A percentile compares a stretch with the other conserved stretches of the same genome.
phyloP scores from a whole-genome alignment of 2,888 invertebrate species.

The Stegophylla sp. region DNA sequence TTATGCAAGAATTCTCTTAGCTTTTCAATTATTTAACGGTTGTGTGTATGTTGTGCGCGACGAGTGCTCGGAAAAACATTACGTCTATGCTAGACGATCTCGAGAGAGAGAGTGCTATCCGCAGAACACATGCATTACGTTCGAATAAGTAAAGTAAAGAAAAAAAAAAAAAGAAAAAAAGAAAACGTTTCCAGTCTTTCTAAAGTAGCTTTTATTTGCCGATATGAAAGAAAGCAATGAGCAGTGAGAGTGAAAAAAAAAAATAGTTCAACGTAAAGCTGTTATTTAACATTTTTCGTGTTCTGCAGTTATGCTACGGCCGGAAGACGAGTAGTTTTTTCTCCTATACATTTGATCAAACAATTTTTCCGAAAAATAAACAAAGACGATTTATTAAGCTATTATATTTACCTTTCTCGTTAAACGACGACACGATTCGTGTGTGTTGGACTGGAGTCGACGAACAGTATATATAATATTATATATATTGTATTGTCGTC shows the following conservation, averaged over 20 bases:
- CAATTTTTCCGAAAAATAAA: too few relatives aligned
- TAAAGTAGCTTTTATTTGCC: slow-evolving; percentile 12
- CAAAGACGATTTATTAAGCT: too few relatives aligned
- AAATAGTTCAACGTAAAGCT: background rate
- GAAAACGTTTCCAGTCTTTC: background rate
- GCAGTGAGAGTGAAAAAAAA: background rate
- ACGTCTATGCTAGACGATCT: slow-evolving; percentile 19
- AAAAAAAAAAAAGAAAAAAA: too few relatives aligned
- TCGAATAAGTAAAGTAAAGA: too few relatives aligned
- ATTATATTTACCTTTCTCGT: too few relatives aligned
- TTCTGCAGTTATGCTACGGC: background rate
- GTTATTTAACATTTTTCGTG: background rate
- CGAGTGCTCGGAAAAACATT: slow-evolving; percentile 12
- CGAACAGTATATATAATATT: too few relatives aligned
- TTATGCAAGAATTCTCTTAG: slow-evolving; percentile 25
- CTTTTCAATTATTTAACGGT: slow-evolving; percentile 32
- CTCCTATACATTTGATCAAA: background rate
- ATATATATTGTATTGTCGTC: too few relatives aligned
- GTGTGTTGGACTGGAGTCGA: too few relatives aligned
- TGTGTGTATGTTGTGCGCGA: too few relatives aligned
- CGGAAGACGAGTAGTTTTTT: background rate
- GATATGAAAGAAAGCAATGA: slow-evolving; percentile 4
- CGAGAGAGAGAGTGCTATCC: background rate
- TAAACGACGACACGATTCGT: too few relatives aligned
- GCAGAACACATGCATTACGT: slow-evolving; percentile 13